Evolutionary conservation across 2,888 invertebrate genomes (phyloP), one percentile per base, ranked within the genome.

Genomic region (Carpatolechia fugitivella): DNA sequence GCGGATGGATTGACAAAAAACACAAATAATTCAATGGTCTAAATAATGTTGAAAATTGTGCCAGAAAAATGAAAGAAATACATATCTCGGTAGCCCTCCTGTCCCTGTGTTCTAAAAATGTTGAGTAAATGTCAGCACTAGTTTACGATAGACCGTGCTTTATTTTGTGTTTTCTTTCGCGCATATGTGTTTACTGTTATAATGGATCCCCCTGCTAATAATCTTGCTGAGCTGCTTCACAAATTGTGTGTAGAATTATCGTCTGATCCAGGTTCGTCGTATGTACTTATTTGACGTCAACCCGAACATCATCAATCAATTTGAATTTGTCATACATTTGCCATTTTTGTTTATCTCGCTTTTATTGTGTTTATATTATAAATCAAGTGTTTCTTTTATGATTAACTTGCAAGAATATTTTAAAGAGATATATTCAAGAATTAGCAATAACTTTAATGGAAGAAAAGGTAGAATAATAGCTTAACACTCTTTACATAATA

Each of bases 241-340:
- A 89, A 88, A 78, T 72, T 90, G 57, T 90, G 90, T 65, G 70
- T 76, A 59, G 74, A 71, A 60, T 74, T 89, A 74, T 84, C 89
- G 72, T 62, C 78, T 52, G 83, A 85, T 70, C 84, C 87, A 82
- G 90, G 89, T 85, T 65, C 60, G 63, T 65, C 78, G 75, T 75
- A 60, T 70, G 68, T 73, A 78, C 48, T 52, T 54, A 29, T 31
- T 55, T 50, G 6, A 24, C 6, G 24, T 24, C 24, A 24, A 24
- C 24, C 24, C 24, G 24, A 3, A 24, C 3, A 18, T 16, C n/a
- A 14, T 33, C 18, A 49, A 18, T 24, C 18, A 35, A 38, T 7
- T 36, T 16, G n/a, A 50, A 38, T 36, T 38, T 29, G 50, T 49
- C 49, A 33, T 16, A 14, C 2, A 3, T 14, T 40, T 18, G 14